A percentile compares a stretch with the other conserved stretches of the same genome.
phyloP scores from a whole-genome alignment of 2,113 vertebrate species.

The Plecotus auritus region DNA sequence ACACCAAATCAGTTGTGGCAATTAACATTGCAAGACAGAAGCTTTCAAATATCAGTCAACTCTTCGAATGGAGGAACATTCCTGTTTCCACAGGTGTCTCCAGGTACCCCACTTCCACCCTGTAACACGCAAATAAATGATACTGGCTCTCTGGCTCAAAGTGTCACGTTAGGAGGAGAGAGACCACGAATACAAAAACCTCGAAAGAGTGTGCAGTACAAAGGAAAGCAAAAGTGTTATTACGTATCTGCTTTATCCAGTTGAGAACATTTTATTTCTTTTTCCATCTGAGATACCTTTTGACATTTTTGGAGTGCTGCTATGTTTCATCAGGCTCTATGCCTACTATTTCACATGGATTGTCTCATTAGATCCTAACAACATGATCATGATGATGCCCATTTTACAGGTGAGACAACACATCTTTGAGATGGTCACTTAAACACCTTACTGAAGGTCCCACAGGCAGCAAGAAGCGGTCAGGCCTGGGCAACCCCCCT shows the following conservation, averaged over 20 bases:
- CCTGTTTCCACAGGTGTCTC: background rate
- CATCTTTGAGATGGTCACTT: background rate
- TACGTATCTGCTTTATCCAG: background rate
- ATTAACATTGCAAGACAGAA: background rate
- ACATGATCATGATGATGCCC: background rate
- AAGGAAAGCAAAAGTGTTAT: background rate
- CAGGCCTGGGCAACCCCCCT: background rate
- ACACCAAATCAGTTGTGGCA: background rate
- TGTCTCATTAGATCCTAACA: background rate
- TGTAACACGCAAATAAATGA: background rate
- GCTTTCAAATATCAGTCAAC: background rate
- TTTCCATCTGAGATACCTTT: background rate
- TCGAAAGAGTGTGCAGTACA: background rate
- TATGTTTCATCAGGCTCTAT: background rate
- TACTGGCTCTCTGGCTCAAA: background rate
- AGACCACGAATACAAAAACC: background rate
- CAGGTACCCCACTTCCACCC: background rate
- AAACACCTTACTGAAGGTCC: background rate
- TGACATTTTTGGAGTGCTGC: background rate
- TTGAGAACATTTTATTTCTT: background rate
- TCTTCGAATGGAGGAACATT: background rate
- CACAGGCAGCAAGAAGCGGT: background rate
- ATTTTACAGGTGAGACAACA: background rate
- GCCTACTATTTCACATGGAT: background rate
- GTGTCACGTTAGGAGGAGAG: background rate